phyloP scores from a whole-genome alignment of 2,888 invertebrate genomes.

The Uropetala carovei region DNA sequence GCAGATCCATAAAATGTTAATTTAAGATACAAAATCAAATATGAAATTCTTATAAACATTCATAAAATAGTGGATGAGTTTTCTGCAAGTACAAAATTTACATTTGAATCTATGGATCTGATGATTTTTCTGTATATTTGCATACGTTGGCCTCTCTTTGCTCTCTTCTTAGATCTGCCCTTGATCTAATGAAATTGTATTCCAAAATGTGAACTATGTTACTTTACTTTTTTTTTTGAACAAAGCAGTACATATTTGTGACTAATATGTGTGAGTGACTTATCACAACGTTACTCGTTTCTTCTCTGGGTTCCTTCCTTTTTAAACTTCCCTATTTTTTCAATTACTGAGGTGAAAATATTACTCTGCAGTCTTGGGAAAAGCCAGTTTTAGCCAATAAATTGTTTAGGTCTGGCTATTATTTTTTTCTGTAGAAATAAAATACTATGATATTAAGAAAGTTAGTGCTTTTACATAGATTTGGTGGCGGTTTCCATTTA shows the following conservation, averaged over 20 bases:
- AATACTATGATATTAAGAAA: not conserved
- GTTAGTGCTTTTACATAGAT: not conserved
- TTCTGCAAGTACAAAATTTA: too few species aligned
- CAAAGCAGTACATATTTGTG: not conserved
- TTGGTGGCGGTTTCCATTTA: constrained; percentile 41
- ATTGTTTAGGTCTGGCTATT: constrained; percentile 20
- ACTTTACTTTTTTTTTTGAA: not conserved
- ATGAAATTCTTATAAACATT: too few species aligned
- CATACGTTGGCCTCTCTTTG: not conserved
- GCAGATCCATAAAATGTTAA: not conserved
- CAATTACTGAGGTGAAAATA: not conserved
- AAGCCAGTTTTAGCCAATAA: not conserved
- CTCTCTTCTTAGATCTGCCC: not conserved
- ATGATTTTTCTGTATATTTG: not conserved
- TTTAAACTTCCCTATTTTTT: not conserved
- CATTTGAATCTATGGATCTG: too few species aligned
- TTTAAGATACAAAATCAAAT: too few species aligned
- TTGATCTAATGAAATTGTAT: not conserved
- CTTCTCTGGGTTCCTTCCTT: constrained; percentile 38
- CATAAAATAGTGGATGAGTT: too few species aligned
- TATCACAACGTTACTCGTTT: not conserved
- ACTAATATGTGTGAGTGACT: not conserved
- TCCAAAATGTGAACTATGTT: not conserved
- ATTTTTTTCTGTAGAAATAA: not conserved
- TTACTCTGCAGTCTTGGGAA: not conserved